Conservation (phyloP, 2,888 invertebrate genomes). For the Creontiades dilutus region DNA sequence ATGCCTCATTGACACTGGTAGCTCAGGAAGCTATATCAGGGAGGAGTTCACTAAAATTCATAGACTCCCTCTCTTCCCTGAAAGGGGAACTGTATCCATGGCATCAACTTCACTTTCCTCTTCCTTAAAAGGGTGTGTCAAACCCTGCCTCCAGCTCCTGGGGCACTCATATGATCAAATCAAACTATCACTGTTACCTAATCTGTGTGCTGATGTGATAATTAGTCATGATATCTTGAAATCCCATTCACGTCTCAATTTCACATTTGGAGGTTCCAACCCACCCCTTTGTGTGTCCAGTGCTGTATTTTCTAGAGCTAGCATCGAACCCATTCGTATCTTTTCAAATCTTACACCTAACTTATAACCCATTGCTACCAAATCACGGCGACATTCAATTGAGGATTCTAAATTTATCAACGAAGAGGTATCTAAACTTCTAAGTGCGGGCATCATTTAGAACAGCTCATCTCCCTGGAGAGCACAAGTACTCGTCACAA, state of each 20-base stretch:
- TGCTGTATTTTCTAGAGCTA: not conserved
- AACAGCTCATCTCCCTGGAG: not conserved
- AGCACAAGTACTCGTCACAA: slow-evolving; percentile 52
- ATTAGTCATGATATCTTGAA: slow-evolving; percentile 38
- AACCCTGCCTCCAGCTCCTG: not conserved
- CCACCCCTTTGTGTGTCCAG: slow-evolving; percentile 30
- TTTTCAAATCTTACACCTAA: not conserved
- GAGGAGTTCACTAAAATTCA: not conserved
- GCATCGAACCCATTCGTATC: not conserved
- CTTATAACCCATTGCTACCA: slow-evolving; percentile 47
- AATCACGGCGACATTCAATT: slow-evolving; percentile 37
- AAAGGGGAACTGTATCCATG: not conserved
- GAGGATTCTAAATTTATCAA: slow-evolving; percentile 27
- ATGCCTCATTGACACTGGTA: slow-evolving; percentile 31
- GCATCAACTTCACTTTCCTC: slow-evolving; percentile 22
- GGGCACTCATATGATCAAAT: not conserved
- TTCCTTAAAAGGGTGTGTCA: slow-evolving; percentile 2
- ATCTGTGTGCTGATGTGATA: slow-evolving; percentile 48
- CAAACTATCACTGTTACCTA: slow-evolving; percentile 34
- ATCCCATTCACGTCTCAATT: not conserved
- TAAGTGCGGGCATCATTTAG: slow-evolving; percentile 40
- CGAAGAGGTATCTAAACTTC: slow-evolving; percentile 26
- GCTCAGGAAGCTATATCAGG: slow-evolving; percentile 34
- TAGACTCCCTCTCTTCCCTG: not conserved
- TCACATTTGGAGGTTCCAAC: slow-evolving; percentile 14